These are phyloP conservation scores for Tychaedon coryphoeus DNA, from an alignment of 2,113 vertebrate species.

Conservation along the genomic window DNA sequence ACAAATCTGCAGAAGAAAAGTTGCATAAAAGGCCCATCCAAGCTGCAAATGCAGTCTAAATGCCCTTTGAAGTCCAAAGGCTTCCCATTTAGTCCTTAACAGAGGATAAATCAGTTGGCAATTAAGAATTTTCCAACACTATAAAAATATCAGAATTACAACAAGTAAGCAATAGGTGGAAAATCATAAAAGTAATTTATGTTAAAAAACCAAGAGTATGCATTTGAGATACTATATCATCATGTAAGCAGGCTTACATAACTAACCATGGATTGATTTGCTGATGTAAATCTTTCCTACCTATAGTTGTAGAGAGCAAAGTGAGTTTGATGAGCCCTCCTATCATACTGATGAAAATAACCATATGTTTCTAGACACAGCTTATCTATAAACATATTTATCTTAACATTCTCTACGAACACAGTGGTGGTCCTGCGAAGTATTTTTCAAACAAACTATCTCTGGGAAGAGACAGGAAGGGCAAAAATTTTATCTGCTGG, in stretches of 20 bases:
- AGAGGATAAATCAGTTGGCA: neutral
- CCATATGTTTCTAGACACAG: neutral
- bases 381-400: conserved; percentile 31
- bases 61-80: conserved; percentile 1
- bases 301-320: neutral
- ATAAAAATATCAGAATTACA: neutral
- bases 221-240: neutral
- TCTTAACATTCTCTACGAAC: neutral
- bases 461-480: neutral
- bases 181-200: neutral
- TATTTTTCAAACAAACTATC: conserved; percentile 1
- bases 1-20: neutral
- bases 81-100: neutral
- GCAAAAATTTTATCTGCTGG: conserved; percentile 3
- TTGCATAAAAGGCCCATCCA: conserved; percentile 31
- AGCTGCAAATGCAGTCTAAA: conserved; percentile 39
- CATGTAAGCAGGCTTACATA: neutral
- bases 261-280: neutral
- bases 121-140: conserved; percentile 1
- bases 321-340: neutral
- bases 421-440: neutral
- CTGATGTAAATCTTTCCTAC: neutral
- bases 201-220: neutral
- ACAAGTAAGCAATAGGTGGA: neutral
- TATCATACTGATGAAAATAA: neutral